phyloP scores from a whole-genome alignment of 2,797 vertebrate species.

The Micromesistius poutassou region DNA sequence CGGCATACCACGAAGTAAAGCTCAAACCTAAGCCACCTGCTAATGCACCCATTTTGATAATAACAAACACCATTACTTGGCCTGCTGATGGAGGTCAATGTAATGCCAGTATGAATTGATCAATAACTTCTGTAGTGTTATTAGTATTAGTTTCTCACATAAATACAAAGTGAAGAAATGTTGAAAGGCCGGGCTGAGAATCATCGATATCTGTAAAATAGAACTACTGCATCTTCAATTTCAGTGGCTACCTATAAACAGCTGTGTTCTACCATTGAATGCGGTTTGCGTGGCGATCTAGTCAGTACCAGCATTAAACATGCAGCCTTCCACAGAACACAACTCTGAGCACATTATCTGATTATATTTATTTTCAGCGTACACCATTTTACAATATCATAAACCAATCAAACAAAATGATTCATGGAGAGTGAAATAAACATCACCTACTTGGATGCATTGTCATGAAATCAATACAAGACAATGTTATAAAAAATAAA shows the following conservation, averaged over 20 bases:
- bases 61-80: background rate
- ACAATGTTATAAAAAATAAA: constrained; percentile 68
- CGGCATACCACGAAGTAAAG: background rate
- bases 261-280: background rate
- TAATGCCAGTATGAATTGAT: background rate
- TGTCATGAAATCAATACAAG: constrained; percentile 56
- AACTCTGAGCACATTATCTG: background rate
- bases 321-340: background rate
- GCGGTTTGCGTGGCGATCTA: background rate
- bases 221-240: background rate
- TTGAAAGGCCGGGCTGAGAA: no score
- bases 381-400: constrained; percentile 52
- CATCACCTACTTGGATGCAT: constrained; percentile 51
- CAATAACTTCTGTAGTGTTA: no score
- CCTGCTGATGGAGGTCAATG: background rate
- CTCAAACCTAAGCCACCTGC: background rate
- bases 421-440: constrained; percentile 48
- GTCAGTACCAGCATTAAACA: background rate
- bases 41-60: background rate
- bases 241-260: background rate
- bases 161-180: no score
- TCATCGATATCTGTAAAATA: background rate
- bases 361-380: constrained; percentile 62
- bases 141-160: no score
- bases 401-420: constrained; percentile 34